Base-by-base conservation (phyloP, 2,113 vertebrate species). In the Hemiprocne comata region DNA sequence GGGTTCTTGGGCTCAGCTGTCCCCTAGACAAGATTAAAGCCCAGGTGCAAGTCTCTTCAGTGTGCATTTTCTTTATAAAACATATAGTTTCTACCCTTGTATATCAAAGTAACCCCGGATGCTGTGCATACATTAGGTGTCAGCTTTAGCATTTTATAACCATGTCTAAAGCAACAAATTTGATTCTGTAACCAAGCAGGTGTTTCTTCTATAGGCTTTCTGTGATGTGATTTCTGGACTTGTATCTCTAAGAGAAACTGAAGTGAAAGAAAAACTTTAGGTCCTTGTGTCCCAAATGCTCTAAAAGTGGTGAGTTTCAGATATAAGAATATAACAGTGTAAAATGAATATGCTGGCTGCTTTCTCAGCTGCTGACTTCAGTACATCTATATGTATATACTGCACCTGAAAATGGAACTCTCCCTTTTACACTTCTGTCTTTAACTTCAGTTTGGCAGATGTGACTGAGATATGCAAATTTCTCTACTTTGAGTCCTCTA, bases 351-450 rank as follows among this genome's bases (percentile, higher is more conserved):
- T 11, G 1, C 26, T 79, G 62, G 11, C 29, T 78, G 57, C 24
- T 50, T 42, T 55, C 51, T 72, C 51, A 38, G 33, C 36, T 58
- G 6, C 61, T 71, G 44, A 13, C 24, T 57, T 67, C 26, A 28
- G n/a, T 3, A 28, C 42, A 64, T 44, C 15, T n/a, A 8, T 3
- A 10, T 4, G 23, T 20, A 38, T 4, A 2, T 7, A 4, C 11
- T 11, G 64, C 17, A 8, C 17, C 51, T 61, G 50, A 46, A 48
- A 91, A 54, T 21, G 10, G 8, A 38, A 23, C 29, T 38, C 24
- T 55, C 7, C 58, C 3, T 31, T 51, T 53, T 29, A 14, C 9
- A 25, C 26, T 55, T 54, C 42, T 25, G 10, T 18, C 53, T 76
- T 44, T 28, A 75, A 36, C 36, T 11, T n/a, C 58, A 25, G 7